A percentile compares a stretch with the other conserved stretches of the same genome.
phyloP scores from a whole-genome alignment of 2,113 vertebrate species.

The Chamaetylas fuelleborni region DNA sequence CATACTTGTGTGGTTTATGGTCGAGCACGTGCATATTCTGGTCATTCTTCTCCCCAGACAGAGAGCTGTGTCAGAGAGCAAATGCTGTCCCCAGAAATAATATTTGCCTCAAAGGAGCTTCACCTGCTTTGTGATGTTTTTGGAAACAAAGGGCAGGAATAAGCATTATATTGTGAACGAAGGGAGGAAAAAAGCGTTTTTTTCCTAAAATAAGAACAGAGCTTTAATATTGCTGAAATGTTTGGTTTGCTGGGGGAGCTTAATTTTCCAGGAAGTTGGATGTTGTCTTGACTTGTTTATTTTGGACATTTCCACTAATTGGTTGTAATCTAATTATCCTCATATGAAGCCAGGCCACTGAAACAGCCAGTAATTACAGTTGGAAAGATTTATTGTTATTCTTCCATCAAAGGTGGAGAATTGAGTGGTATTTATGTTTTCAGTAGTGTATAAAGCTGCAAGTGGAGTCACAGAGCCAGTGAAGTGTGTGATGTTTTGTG shows the following conservation, averaged over 20 bases:
- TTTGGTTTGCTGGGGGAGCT: not conserved
- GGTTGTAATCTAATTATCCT: not conserved
- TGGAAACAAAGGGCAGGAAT: constrained; percentile 2
- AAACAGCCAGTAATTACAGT: not conserved
- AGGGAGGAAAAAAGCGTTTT: not conserved
- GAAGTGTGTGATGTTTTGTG: not conserved
- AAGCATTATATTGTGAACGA: not conserved
- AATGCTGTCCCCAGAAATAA: not conserved
- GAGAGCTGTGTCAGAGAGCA: not conserved
- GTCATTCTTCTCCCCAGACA: not conserved
- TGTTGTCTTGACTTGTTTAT: not conserved
- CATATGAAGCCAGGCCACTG: not conserved
- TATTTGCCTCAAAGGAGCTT: constrained; percentile 1
- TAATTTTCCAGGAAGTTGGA: not conserved
- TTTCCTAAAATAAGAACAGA: not conserved
- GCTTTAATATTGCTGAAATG: not conserved
- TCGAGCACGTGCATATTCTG: fast-evolving
- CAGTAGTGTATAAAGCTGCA: not conserved
- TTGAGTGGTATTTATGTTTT: not conserved
- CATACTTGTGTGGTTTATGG: not conserved
- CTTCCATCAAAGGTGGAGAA: not conserved
- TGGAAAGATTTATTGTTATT: not conserved
- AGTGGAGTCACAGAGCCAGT: fast-evolving
- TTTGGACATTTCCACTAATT: constrained; percentile 16
- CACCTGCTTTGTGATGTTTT: not conserved